These are phyloP conservation scores for Volucella inanis DNA, from an alignment of 2,888 invertebrate species.

Conservation along the genomic window DNA sequence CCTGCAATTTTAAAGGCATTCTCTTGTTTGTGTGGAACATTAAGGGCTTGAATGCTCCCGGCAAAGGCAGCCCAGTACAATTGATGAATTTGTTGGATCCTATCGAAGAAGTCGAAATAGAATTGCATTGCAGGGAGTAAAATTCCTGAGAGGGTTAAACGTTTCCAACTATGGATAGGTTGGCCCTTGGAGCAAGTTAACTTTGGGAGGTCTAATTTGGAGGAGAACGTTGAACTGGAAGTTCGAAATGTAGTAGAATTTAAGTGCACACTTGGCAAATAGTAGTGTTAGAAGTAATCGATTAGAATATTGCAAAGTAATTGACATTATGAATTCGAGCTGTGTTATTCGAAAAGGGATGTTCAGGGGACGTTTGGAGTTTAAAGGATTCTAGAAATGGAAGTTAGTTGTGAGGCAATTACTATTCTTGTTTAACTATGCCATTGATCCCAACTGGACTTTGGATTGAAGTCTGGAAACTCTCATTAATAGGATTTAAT, in stretches of 20 bases:
- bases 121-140: conserved; percentile 14
- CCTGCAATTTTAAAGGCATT: conserved; percentile 13
- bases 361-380: no score
- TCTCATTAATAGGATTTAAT: no score
- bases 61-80: conserved; percentile 17
- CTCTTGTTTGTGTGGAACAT: neutral
- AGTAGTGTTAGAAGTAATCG: no score
- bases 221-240: neutral
- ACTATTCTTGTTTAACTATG: no score
- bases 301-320: no score
- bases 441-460: no score
- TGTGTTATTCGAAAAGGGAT: no score
- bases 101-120: conserved; percentile 13
- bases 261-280: neutral
- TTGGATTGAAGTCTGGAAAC: no score
- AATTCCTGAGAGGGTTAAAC: conserved; percentile 29
- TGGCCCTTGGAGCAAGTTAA: no score
- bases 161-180: neutral
- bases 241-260: neutral
- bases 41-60: neutral
- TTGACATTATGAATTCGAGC: neutral
- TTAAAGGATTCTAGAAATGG: no score
- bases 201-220: no score
- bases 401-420: no score
- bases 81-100: conserved; percentile 46